phyloP scores from a whole-genome alignment of 2,888 invertebrate species.

The Dynastes tityus region DNA sequence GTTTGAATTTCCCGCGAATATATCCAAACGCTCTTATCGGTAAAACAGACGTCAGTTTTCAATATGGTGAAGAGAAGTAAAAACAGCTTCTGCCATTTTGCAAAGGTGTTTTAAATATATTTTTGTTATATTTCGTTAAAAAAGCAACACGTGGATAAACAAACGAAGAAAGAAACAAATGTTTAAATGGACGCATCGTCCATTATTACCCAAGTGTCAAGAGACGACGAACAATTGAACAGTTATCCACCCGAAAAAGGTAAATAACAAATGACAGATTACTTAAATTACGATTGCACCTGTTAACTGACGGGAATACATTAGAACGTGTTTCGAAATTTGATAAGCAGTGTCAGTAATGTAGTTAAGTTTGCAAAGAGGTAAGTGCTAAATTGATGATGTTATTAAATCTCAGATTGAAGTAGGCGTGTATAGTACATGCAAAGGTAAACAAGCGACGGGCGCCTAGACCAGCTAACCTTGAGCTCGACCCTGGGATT shows the following conservation, averaged over 20 bases:
- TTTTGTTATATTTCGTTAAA: conserved; percentile 56
- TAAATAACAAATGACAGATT: conserved; percentile 72
- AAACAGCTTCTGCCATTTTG: conserved; percentile 68
- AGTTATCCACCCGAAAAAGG: conserved; percentile 95
- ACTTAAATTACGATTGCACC: conserved; percentile 56
- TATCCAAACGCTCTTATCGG: conserved; percentile 51
- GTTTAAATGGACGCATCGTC: conserved; percentile 98
- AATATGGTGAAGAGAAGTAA: conserved; percentile 61
- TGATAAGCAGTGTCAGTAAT: conserved; percentile 31
- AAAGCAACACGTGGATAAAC: conserved; percentile 57
- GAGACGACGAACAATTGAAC: conserved; percentile 97
- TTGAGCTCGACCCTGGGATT: conserved; percentile 64
- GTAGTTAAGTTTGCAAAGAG: conserved; percentile 36
- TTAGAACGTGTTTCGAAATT: conserved; percentile 41
- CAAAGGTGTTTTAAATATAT: conserved; percentile 64
- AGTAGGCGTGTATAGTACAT: conserved; percentile 65
- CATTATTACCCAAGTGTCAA: conserved; percentile 98
- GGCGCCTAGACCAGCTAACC: conserved; percentile 63
- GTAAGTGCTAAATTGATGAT: conserved; percentile 44
- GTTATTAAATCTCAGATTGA: conserved; percentile 52
- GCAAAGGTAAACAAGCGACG: conserved; percentile 63
- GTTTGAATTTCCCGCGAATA: conserved; percentile 56
- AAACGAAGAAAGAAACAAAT: conserved; percentile 72
- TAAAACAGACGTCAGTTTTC: conserved; percentile 56
- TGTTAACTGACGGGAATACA: conserved; percentile 53